phyloP scores from a whole-genome alignment of 2,797 vertebrate species.

The Poeciliopsis infans region DNA sequence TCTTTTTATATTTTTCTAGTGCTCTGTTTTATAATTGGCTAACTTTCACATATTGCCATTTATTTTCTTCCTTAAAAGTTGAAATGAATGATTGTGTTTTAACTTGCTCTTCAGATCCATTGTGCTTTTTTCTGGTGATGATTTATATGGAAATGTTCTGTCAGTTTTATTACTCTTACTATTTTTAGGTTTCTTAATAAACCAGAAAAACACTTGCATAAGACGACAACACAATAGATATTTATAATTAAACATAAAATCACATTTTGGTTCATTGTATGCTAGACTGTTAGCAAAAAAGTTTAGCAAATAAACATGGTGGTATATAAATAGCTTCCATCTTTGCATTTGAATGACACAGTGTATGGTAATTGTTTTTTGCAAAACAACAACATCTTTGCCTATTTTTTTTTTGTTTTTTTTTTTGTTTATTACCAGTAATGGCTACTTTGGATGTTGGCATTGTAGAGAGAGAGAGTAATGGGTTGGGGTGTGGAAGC shows the following conservation, averaged over 20 bases:
- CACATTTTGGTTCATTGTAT: not conserved
- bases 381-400: constrained; percentile 51
- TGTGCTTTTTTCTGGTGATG: not conserved
- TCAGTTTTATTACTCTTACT: not conserved
- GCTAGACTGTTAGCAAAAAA: not conserved
- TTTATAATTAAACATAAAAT: not conserved
- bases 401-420: constrained; percentile 48
- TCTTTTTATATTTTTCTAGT: not conserved
- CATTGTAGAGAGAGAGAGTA: constrained; percentile 33
- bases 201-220: not conserved
- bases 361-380: constrained; percentile 36
- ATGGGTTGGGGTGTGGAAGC: constrained; percentile 53
- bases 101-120: not conserved
- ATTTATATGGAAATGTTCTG: not conserved
- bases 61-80: not conserved
- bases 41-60: not conserved
- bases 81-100: not conserved
- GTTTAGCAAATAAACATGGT: not conserved
- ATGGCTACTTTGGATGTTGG: constrained; percentile 47
- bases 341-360: constrained; percentile 18
- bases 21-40: not conserved
- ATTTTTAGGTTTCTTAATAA: not conserved
- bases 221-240: not conserved
- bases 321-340: constrained; percentile 6
- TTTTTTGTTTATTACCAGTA: constrained; percentile 57